Percentiles rank a stretch among this genome's conserved stretches.
Evolutionary conservation across 2,113 vertebrate genomes (phyloP).

Genomic region (Halcyon senegalensis): DNA sequence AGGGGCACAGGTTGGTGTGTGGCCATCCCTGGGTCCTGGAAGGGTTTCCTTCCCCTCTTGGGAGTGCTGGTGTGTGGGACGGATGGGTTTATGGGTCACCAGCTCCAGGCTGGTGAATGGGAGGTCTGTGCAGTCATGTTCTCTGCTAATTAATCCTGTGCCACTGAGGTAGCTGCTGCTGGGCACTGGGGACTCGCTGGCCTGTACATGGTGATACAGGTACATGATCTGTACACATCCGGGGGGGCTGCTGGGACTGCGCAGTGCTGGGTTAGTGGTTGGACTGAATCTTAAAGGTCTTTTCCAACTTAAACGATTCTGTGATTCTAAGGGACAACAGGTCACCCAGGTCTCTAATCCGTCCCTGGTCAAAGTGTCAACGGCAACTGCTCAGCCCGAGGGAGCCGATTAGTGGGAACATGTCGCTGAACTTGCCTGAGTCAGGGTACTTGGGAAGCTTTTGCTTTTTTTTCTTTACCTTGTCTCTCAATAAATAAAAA

Average conservation of each 20-base stretch:
- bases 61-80: accelerated
- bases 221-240: accelerated
- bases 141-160: background rate
- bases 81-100: accelerated
- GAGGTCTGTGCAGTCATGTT: background rate
- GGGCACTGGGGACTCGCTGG: background rate
- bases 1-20: background rate
- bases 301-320: background rate
- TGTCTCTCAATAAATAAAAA: background rate
- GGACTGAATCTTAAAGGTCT: background rate
- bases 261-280: background rate
- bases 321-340: background rate
- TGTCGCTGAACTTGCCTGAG: background rate
- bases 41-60: background rate
- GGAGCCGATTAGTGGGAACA: accelerated
- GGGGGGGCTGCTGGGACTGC: background rate
- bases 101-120: background rate
- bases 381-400: background rate
- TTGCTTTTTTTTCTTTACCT: background rate
- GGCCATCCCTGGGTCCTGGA: background rate
- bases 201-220: accelerated
- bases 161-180: background rate
- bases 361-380: accelerated
- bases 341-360: background rate
- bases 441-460: background rate